These are phyloP conservation scores for Eucriotettix oculatus DNA, from an alignment of 2,888 invertebrate species.

Conservation along the genomic window DNA sequence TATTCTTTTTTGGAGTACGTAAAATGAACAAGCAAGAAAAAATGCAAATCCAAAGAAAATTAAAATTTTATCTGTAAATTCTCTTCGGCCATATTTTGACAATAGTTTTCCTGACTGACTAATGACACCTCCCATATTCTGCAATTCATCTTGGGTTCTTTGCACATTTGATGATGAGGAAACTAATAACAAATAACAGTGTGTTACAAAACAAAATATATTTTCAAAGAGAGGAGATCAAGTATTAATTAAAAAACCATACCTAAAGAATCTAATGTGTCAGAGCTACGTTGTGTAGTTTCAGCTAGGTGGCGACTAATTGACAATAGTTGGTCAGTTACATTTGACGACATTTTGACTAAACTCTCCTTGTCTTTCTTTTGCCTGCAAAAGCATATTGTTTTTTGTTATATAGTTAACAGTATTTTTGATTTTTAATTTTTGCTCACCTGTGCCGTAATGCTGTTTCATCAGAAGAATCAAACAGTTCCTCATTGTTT, in stretches of 20 bases:
- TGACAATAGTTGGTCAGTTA: constrained; percentile 70
- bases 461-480: constrained; percentile 33
- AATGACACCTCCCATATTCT: constrained; percentile 72
- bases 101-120: constrained; percentile 78
- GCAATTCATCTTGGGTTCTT: constrained; percentile 65
- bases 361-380: constrained; percentile 49
- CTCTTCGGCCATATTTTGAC: constrained; percentile 84
- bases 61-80: constrained; percentile 88
- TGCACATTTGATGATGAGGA: constrained; percentile 31
- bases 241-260: constrained; percentile 11
- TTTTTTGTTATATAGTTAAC: neutral
- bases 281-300: constrained; percentile 72
- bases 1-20: constrained; percentile 80
- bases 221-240: neutral
- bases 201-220: neutral
- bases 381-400: constrained; percentile 16
- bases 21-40: constrained; percentile 79
- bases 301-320: constrained; percentile 75
- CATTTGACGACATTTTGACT: constrained; percentile 52
- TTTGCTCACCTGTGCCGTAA: constrained; percentile 42
- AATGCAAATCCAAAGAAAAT: constrained; percentile 74
- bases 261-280: constrained; percentile 62
- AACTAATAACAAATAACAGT: constrained; percentile 19
- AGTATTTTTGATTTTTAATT: constrained; percentile 29
- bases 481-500: constrained; percentile 52